Conservation (phyloP, 2,113 vertebrate genomes). For the Ia io region DNA sequence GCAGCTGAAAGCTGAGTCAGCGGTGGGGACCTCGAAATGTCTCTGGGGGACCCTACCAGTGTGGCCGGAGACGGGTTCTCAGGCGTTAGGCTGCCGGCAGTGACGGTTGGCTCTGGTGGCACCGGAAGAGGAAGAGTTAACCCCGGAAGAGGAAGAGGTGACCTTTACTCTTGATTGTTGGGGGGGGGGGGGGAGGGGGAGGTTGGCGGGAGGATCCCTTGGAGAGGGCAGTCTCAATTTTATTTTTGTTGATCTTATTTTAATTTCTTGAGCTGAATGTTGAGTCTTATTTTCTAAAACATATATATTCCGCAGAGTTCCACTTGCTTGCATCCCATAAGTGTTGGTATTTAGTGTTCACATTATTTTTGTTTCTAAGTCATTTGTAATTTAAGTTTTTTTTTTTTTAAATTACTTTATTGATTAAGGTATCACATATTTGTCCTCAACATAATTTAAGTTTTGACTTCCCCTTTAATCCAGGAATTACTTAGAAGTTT, state of each 20-base stretch:
- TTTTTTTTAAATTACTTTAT: too few relatives aligned
- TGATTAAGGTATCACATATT: too few relatives aligned
- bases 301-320: not conserved
- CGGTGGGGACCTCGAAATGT: not conserved
- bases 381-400: not conserved
- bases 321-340: not conserved
- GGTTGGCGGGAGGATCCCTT: too few relatives aligned
- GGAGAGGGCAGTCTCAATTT: not conserved
- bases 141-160: too few relatives aligned
- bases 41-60: not conserved
- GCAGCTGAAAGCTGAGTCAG: not conserved
- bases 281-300: not conserved
- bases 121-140: too few relatives aligned
- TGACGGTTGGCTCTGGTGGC: too few relatives aligned
- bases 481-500: not conserved
- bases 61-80: too few relatives aligned
- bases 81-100: too few relatives aligned
- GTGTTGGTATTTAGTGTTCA: not conserved
- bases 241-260: not conserved
- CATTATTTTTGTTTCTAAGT: constrained; percentile 2
- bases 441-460: too few relatives aligned
- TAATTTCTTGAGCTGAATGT: constrained; percentile 20
- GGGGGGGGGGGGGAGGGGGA: too few relatives aligned
- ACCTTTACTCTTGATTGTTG: too few relatives aligned
- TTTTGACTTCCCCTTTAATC: not conserved